These are phyloP conservation scores for Nemotelus pantherinus DNA, from an alignment of 2,888 invertebrate genomes.

Conservation along the genomic window DNA sequence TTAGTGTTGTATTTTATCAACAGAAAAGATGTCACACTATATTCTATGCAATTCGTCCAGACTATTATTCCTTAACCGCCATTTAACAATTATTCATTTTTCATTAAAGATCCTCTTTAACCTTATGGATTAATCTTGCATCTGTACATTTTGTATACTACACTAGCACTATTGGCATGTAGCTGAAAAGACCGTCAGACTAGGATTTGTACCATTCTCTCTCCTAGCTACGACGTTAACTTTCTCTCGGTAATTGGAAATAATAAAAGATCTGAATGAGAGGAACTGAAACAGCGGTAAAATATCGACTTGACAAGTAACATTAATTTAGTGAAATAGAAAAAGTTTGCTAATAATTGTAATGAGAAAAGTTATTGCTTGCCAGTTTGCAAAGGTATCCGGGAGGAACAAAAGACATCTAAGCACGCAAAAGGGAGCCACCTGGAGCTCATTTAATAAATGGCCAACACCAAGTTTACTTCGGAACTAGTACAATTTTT, in stretches of 20 bases:
- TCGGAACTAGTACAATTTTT: background rate
- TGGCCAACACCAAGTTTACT: background rate
- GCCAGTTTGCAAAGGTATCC: constrained; percentile 3
- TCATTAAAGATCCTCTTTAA: no score
- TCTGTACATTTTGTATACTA: no score
- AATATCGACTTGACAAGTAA: constrained; percentile 27
- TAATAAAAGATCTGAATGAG: background rate
- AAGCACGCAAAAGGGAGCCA: background rate
- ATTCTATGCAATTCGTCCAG: no score
- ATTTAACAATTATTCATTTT: no score
- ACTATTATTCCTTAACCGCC: no score
- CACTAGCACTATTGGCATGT: no score
- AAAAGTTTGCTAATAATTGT: constrained; percentile 38
- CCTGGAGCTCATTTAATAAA: background rate
- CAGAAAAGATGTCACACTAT: no score
- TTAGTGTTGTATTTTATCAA: no score
- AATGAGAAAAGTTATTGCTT: constrained; percentile 40
- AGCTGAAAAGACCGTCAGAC: no score
- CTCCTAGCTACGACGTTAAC: no score
- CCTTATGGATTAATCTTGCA: no score
- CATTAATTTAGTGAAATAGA: constrained; percentile 38
- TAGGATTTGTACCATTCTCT: no score
- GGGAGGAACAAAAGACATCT: background rate
- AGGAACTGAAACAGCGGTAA: constrained; percentile 7
- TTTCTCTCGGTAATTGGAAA: background rate